These are phyloP conservation scores for Chamaea fasciata DNA, from an alignment of 2,113 vertebrate genomes.

Conservation along the genomic window DNA sequence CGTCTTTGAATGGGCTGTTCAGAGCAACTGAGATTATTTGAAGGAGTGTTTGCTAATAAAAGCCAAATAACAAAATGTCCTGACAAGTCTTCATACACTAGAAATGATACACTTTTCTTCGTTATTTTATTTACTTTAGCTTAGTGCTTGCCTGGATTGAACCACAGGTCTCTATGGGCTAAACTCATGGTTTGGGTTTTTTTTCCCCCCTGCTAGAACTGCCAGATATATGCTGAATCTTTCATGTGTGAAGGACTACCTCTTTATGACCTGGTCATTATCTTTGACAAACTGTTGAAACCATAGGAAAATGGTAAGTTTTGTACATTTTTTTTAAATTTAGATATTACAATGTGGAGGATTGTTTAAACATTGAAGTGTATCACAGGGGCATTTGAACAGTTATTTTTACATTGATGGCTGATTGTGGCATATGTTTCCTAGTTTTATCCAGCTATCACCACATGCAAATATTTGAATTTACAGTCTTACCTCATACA, in stretches of 20 bases:
- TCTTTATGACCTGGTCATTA: neutral
- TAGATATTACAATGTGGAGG: neutral
- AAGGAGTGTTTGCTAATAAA: neutral
- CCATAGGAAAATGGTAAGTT: slow-evolving; percentile 40
- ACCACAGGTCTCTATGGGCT: neutral
- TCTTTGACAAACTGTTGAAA: neutral
- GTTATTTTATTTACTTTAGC: neutral
- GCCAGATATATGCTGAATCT: neutral
- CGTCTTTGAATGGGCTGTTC: neutral
- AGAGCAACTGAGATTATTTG: neutral
- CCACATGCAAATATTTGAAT: neutral
- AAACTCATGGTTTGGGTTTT: neutral
- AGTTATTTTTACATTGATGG: neutral
- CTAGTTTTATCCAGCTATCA: neutral
- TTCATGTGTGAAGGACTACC: neutral
- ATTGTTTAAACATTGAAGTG: neutral
- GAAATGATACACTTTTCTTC: neutral
- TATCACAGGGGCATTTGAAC: neutral
- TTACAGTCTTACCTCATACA: neutral
- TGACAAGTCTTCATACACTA: neutral
- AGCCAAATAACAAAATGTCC: neutral
- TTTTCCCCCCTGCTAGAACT: neutral
- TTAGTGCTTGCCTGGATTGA: neutral
- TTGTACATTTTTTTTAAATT: neutral
- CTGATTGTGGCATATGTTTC: neutral